Conservation (phyloP, 2,113 vertebrate species). For the Eubucco bourcierii region DNA sequence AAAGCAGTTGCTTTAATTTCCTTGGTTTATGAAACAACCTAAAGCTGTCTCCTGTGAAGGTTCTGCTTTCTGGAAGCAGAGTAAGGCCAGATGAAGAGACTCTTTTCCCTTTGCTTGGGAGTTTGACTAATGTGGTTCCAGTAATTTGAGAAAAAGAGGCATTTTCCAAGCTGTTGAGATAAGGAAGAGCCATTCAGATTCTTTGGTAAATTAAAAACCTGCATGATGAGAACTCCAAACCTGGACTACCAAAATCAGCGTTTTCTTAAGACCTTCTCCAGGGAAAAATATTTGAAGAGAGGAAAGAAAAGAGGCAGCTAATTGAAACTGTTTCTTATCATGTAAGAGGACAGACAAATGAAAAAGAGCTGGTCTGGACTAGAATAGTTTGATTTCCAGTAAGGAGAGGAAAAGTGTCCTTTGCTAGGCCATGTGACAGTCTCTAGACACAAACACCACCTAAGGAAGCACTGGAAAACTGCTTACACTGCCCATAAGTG, state of each 20-base stretch:
- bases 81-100: neutral
- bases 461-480: neutral
- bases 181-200: neutral
- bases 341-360: neutral
- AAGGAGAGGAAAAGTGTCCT: neutral
- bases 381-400: neutral
- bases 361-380: neutral
- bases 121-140: neutral
- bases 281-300: too few species aligned
- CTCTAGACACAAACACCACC: neutral
- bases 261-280: neutral
- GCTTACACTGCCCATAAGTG: neutral
- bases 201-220: neutral
- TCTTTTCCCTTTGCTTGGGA: neutral
- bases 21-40: neutral
- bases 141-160: neutral
- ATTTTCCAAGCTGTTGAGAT: neutral
- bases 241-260: neutral
- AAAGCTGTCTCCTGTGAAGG: neutral
- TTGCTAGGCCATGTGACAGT: neutral
- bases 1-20: neutral
- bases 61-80: neutral
- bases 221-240: neutral
- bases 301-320: neutral
- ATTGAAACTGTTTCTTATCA: neutral